Percentiles rank a stretch among this genome's conserved stretches.
These are phyloP conservation scores for Hypothenemus hampei DNA, from an alignment of 1,140 invertebrate species.

Conservation along the genomic window DNA sequence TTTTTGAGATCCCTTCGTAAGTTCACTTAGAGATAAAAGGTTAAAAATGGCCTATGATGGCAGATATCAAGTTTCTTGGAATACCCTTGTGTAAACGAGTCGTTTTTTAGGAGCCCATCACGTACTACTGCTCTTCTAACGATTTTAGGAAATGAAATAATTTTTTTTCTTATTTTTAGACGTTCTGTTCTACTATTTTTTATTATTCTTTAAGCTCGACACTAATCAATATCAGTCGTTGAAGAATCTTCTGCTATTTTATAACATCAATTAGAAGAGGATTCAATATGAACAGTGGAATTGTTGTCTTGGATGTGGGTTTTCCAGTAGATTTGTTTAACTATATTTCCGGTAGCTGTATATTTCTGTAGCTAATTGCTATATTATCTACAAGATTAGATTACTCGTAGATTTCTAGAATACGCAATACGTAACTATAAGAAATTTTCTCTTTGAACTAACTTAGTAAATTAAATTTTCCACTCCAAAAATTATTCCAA, in stretches of 20 bases:
- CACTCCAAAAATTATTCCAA: no score
- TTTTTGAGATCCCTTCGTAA: no score
- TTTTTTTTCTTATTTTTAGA: conserved; percentile 6
- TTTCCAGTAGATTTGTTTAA: no score
- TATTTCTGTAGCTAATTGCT: no score
- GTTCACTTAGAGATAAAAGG: background rate
- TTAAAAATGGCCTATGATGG: background rate
- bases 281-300: conserved; percentile 42
- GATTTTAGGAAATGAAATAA: no score
- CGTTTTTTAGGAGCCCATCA: background rate
- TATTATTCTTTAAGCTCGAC: conserved; percentile 9
- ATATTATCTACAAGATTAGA: no score
- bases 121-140: no score
- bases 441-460: no score
- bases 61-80: background rate
- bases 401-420: no score
- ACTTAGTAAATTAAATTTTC: background rate
- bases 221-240: conserved; percentile 17
- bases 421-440: no score
- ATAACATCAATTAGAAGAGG: conserved; percentile 10
- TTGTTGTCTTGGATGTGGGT: conserved; percentile 61
- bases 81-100: background rate
- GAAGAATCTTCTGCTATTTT: conserved; percentile 23
- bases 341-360: no score
- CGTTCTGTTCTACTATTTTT: no score